Evolutionary conservation across 2,797 vertebrate genomes (phyloP).

Genomic region (Gambelia wislizenii): DNA sequence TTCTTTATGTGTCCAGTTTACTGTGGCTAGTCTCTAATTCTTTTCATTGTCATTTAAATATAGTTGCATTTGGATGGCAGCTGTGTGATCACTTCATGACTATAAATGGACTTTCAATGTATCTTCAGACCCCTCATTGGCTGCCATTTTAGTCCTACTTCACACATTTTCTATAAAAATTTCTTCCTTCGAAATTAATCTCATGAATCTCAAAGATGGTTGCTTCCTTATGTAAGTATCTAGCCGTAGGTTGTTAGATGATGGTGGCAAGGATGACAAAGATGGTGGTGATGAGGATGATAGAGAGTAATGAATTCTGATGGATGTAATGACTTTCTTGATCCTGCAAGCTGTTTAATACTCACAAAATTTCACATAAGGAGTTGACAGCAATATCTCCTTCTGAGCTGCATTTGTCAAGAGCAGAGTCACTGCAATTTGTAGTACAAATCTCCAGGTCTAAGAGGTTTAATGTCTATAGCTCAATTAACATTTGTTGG

Average conservation of each 20-base stretch:
- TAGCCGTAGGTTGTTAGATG: neutral
- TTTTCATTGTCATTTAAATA: neutral
- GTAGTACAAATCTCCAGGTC: neutral
- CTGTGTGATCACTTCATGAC: neutral
- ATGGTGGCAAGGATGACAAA: neutral
- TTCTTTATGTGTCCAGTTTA: neutral
- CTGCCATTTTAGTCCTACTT: neutral
- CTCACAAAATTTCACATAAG: slow-evolving; percentile 13
- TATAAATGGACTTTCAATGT: neutral
- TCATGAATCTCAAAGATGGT: neutral
- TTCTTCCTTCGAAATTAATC: neutral
- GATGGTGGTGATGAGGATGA: too few species aligned
- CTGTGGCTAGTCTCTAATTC: neutral
- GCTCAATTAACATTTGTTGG: neutral
- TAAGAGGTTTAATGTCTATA: neutral
- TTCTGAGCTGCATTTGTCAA: neutral
- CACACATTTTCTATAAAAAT: neutral
- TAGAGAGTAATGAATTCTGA: neutral
- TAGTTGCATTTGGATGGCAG: neutral
- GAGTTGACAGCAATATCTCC: neutral
- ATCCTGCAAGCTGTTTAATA: neutral
- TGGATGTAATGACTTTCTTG: neutral
- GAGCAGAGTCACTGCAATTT: neutral
- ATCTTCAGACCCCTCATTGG: neutral
- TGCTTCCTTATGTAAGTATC: neutral